Conservation (phyloP, 2,888 invertebrate species). For the Drosophila putrida region DNA sequence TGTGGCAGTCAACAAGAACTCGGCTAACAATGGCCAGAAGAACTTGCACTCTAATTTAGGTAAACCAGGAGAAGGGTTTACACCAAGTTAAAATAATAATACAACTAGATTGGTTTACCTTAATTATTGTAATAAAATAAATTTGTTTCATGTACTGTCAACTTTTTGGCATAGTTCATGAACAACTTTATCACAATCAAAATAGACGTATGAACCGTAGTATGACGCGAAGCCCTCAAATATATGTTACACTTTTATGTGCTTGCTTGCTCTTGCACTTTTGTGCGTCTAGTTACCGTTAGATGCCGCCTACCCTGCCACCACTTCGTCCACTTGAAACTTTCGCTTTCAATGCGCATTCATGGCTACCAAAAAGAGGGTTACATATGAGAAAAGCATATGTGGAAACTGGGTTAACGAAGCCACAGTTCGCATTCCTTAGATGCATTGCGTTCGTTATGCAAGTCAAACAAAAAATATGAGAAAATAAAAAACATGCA, state of each 20-base stretch:
- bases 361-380: slow-evolving; percentile 40
- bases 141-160: neutral
- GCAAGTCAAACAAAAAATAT: slow-evolving; percentile 12
- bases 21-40: slow-evolving; percentile 17
- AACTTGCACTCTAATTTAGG: slow-evolving; percentile 17
- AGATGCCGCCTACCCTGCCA: slow-evolving; percentile 2
- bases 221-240: slow-evolving; percentile 24
- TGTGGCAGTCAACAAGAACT: slow-evolving; percentile 12
- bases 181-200: neutral
- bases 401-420: slow-evolving; percentile 61
- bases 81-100: neutral
- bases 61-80: slow-evolving; percentile 1
- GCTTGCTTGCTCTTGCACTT: slow-evolving; percentile 31
- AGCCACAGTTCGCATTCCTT: slow-evolving; percentile 37
- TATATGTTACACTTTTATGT: slow-evolving; percentile 51
- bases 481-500: neutral
- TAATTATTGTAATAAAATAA: neutral
- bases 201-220: slow-evolving; percentile 9
- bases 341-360: slow-evolving; percentile 57
- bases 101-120: too few relatives aligned
- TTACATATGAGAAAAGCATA: slow-evolving; percentile 14
- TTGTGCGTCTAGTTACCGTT: slow-evolving; percentile 39
- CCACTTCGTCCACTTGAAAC: slow-evolving; percentile 58
- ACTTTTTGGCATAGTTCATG: neutral
- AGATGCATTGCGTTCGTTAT: slow-evolving; percentile 24